phyloP scores from a whole-genome alignment of 2,797 vertebrate genomes.

The Phylloscopus collybita region DNA sequence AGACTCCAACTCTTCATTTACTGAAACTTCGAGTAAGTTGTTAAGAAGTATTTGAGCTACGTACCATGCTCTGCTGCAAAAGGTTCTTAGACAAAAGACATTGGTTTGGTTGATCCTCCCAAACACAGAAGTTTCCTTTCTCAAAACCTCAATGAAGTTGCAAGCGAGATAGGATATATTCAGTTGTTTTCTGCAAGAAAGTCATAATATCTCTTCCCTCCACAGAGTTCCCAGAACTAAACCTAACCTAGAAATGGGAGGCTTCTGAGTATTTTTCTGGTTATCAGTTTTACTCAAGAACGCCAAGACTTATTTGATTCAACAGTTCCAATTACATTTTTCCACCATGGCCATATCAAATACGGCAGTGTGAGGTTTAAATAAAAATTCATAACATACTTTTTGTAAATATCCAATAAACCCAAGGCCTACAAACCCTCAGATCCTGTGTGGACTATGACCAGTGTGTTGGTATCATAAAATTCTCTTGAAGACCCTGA shows the following conservation, averaged over 20 bases:
- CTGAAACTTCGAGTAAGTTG: neutral
- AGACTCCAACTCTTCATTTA: neutral
- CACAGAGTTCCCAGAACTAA: neutral
- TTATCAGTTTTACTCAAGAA: neutral
- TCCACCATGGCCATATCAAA: neutral
- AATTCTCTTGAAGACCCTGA: neutral
- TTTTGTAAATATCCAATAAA: neutral
- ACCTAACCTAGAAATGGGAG: neutral
- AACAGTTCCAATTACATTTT: neutral
- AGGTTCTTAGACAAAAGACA: neutral
- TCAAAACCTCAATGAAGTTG: neutral
- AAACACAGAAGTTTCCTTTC: neutral
- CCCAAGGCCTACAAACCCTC: neutral
- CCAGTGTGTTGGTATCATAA: fast-evolving
- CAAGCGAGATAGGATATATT: neutral
- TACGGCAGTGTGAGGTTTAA: fast-evolving
- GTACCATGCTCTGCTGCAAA: neutral
- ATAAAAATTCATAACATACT: neutral
- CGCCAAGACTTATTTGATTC: neutral
- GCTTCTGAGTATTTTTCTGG: neutral
- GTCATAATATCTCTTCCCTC: neutral
- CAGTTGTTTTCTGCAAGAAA: neutral
- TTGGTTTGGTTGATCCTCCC: neutral
- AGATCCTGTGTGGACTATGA: neutral
- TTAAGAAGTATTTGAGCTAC: neutral